These are phyloP conservation scores for Diadegma fenestrale DNA, from an alignment of 2,888 invertebrate genomes.

Conservation along the genomic window DNA sequence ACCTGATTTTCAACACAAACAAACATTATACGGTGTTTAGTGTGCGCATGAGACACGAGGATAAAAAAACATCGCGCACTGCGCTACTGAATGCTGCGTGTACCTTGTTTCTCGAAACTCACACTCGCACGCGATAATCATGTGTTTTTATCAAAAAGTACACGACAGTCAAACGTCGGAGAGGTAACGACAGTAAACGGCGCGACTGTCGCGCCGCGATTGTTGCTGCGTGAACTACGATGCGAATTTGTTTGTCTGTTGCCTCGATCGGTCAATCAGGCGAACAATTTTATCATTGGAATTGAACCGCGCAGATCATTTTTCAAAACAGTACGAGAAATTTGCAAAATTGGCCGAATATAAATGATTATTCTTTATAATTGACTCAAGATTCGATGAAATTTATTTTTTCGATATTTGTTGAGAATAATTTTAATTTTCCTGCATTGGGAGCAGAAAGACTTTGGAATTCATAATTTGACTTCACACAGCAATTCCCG, in stretches of 20 bases:
- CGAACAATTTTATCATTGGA: too few species aligned
- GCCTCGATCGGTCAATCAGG: conserved; percentile 28
- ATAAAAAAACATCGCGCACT: background rate
- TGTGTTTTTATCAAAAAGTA: background rate
- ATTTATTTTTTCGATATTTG: too few species aligned
- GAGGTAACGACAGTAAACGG: background rate
- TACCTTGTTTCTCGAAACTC: background rate
- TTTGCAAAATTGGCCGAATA: too few species aligned
- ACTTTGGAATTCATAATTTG: too few species aligned
- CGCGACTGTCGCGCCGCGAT: conserved; percentile 20
- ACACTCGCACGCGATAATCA: background rate
- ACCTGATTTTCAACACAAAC: conserved; percentile 4
- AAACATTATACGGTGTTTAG: background rate
- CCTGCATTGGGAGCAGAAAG: too few species aligned
- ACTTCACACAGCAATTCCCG: too few species aligned
- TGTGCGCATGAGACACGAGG: background rate
- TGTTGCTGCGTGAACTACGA: background rate
- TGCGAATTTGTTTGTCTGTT: background rate
- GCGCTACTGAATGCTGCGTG: background rate
- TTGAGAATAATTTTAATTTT: too few species aligned
- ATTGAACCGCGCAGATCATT: too few species aligned
- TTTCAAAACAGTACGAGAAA: too few species aligned
- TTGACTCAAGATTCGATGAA: too few species aligned
- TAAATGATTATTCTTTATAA: too few species aligned
- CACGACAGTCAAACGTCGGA: background rate